Evolutionary conservation across 2,888 invertebrate genomes (phyloP).

Genomic region (Eupelmus urozonus): DNA sequence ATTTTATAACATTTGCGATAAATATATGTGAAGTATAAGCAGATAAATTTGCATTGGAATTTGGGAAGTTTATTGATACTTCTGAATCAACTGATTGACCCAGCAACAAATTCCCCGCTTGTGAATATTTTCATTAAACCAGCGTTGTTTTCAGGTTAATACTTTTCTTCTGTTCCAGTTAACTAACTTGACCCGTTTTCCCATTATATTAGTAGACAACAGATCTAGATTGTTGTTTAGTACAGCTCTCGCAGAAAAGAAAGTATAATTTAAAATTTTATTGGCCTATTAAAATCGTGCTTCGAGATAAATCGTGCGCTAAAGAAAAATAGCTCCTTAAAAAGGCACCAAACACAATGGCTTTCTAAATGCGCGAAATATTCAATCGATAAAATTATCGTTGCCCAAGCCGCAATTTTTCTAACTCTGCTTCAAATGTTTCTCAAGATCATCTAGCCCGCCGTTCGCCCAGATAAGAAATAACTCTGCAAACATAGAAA

Average conservation of each 20-base stretch:
- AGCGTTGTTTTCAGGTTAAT: constrained; percentile 25
- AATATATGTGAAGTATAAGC: no score
- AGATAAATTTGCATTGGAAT: no score
- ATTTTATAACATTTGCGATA: no score
- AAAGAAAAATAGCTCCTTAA: not conserved
- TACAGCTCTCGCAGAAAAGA: not conserved
- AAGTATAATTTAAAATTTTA: constrained; percentile 38
- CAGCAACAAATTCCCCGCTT: not conserved
- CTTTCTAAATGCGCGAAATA: constrained; percentile 31
- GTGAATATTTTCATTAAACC: not conserved
- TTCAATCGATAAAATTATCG: constrained; percentile 12
- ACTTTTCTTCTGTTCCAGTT: constrained; percentile 51
- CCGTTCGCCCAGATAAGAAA: not conserved
- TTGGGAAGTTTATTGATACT: no score
- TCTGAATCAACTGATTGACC: no score
- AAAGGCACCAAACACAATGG: not conserved
- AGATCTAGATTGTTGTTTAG: constrained; percentile 34
- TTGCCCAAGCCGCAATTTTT: not conserved
- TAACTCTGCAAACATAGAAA: not conserved
- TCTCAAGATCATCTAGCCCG: not conserved
- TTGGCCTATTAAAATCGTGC: constrained; percentile 29
- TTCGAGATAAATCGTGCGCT: constrained; percentile 8
- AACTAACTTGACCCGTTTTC: constrained; percentile 36
- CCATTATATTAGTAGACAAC: constrained; percentile 7
- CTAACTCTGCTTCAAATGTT: not conserved